Evolutionary conservation across 2,113 vertebrate species (phyloP), one percentile per base, ranked within the genome.

Genomic region (Oryzias woworae): DNA sequence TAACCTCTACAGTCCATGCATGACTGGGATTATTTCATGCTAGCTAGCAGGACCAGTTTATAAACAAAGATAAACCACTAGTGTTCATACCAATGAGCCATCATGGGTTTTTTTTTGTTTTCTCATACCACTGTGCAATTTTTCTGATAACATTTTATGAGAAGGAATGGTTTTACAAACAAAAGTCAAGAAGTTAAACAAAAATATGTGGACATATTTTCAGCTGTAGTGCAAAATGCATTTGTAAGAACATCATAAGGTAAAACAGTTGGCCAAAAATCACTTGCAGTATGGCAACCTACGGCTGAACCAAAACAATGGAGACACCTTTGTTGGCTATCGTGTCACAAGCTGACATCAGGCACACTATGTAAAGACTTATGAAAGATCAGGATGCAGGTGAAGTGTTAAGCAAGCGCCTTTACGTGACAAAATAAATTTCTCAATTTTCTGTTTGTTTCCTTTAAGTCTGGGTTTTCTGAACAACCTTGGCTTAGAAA

Each of bases 351-450:
- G 45, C 52, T 57, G 66, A 79, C 64, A 77, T 76, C 72, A 69
- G 65, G 63, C 10, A 4, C 18, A 4, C 78, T 77, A 83, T 66
- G 75, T 81, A 79, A 83, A 79, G 54, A 56, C 70, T 77, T 78
- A 62, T 75, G 73, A 77, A 82, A 65, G 55, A 62, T 49, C 53
- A 62, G 52, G 59, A 58, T 57, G 12, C 65, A 82, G 79, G 63
- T 74, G 54, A 60, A 66, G 56, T 61, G 53, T 61, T 62, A 28
- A 47, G 14, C 15, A 28, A 47, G 14, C 15, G 16, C 47, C 58
- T 72, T 72, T 36, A 17, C 47, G 42, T 52, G 58, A 74, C 22
- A 8, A 18, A 53, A 43, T 42, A 14, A 36, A 51, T 23, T 46
- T 17, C 26, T 71, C 23, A 17, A 48, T 48, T 14, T 42, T 13